A percentile compares a stretch with the other conserved stretches of the same genome.
phyloP scores from a whole-genome alignment of 1,140 invertebrate species.

The Plodia interpunctella region DNA sequence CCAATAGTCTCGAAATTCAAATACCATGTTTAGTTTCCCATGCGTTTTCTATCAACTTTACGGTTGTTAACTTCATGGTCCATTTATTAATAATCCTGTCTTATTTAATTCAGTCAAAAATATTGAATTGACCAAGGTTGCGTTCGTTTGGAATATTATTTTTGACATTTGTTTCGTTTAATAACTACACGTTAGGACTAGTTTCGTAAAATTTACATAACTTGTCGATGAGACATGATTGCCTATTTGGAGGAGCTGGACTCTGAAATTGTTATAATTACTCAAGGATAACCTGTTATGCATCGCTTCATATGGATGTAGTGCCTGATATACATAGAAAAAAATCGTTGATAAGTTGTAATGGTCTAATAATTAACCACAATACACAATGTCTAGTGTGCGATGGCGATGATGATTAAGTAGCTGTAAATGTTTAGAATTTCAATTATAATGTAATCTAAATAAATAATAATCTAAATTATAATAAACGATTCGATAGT shows the following conservation, averaged over 20 bases:
- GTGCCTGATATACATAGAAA: background rate
- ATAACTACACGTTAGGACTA: background rate
- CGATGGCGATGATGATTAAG: background rate
- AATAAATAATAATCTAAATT: too few relatives aligned
- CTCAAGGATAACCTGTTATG: background rate
- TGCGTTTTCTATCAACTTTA: too few relatives aligned
- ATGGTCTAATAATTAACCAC: background rate
- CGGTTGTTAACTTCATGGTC: too few relatives aligned
- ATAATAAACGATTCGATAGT: too few relatives aligned
- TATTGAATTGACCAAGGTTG: background rate
- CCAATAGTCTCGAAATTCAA: too few relatives aligned
- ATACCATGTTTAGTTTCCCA: too few relatives aligned
- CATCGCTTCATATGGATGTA: background rate
- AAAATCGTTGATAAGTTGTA: background rate
- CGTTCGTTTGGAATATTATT: background rate
- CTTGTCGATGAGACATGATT: conserved; percentile 10
- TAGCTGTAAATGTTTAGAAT: background rate
- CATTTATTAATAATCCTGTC: too few relatives aligned
- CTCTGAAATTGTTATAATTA: background rate
- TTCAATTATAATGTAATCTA: background rate
- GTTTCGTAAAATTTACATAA: conserved; percentile 15
- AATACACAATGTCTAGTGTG: background rate
- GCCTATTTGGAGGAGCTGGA: background rate
- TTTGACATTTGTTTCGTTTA: background rate
- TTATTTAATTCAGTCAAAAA: background rate